These are phyloP conservation scores for Criorhina ranunculi DNA, from an alignment of 2,888 invertebrate genomes.

Conservation along the genomic window DNA sequence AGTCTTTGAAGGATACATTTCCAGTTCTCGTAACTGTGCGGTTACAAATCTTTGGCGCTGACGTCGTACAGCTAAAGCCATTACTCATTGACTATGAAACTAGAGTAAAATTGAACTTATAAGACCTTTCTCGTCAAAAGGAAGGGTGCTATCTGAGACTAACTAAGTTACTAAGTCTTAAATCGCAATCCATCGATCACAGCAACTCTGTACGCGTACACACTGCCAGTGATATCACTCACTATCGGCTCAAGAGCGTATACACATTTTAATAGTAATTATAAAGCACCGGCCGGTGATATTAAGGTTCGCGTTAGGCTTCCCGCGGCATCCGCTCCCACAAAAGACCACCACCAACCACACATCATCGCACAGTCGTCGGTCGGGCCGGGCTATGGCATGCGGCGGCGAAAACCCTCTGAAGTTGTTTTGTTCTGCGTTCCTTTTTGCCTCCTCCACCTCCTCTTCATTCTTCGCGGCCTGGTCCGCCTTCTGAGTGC, in stretches of 20 bases:
- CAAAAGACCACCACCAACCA: conserved; percentile 44
- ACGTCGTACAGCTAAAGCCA: too few relatives aligned
- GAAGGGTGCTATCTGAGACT: too few relatives aligned
- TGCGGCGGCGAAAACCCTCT: conserved; percentile 71
- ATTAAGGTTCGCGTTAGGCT: conserved; percentile 55
- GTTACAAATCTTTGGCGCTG: too few relatives aligned
- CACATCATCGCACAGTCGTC: conserved; percentile 61
- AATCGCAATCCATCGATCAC: conserved; percentile 2
- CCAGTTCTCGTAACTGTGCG: too few relatives aligned
- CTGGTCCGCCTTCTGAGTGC: conserved; percentile 1
- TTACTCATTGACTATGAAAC: too few relatives aligned
- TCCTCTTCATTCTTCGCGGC: too few relatives aligned
- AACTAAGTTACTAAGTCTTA: not conserved
- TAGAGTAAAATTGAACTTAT: not conserved
- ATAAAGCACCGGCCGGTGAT: conserved; percentile 71
- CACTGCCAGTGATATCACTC: conserved; percentile 55
- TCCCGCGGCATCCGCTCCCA: conserved; percentile 44
- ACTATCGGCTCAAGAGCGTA: conserved; percentile 61
- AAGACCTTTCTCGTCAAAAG: not conserved
- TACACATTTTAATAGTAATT: conserved; percentile 75
- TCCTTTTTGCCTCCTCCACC: conserved; percentile 18
- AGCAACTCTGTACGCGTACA: conserved; percentile 55
- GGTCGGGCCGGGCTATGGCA: conserved; percentile 47
- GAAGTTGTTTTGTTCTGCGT: conserved; percentile 63
- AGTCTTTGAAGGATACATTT: too few relatives aligned